A percentile compares a stretch with the other conserved stretches of the same genome.
phyloP scores from a whole-genome alignment of 2,113 vertebrate genomes.

The Panthera leo region DNA sequence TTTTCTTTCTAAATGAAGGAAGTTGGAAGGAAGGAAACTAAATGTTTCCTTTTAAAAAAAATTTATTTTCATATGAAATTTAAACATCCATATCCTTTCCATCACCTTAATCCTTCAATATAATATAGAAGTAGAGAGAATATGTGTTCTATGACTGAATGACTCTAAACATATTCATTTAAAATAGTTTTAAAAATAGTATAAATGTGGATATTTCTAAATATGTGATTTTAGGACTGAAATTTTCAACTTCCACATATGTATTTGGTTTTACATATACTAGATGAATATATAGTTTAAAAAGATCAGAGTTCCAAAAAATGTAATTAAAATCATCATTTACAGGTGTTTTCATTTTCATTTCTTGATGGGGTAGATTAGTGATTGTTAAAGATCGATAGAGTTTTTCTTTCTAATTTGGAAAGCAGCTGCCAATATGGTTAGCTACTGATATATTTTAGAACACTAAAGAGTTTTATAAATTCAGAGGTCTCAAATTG shows the following conservation, averaged over 20 bases:
- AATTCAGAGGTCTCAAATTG: not conserved
- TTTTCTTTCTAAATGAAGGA: not conserved
- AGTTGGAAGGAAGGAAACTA: not conserved
- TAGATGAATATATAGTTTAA: not conserved
- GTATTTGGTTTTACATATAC: not conserved
- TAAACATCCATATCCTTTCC: not conserved
- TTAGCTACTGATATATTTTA: not conserved
- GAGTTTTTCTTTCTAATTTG: conserved; percentile 1
- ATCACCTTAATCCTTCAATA: not conserved
- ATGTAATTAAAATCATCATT: not conserved
- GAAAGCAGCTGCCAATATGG: not conserved
- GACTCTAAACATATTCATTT: not conserved
- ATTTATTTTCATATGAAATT: not conserved
- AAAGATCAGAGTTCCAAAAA: not conserved
- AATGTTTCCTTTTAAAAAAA: not conserved
- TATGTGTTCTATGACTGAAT: not conserved
- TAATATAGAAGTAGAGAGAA: not conserved
- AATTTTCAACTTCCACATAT: not conserved
- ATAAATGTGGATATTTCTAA: conserved; percentile 1
- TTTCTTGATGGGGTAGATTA: not conserved
- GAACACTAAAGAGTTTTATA: not conserved
- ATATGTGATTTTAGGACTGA: not conserved
- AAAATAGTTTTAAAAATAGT: not conserved
- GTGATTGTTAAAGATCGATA: not conserved
- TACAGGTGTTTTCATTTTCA: not conserved